Base-by-base conservation (phyloP, 2,113 vertebrate genomes). In the Cyprinodon brontotheroides region DNA sequence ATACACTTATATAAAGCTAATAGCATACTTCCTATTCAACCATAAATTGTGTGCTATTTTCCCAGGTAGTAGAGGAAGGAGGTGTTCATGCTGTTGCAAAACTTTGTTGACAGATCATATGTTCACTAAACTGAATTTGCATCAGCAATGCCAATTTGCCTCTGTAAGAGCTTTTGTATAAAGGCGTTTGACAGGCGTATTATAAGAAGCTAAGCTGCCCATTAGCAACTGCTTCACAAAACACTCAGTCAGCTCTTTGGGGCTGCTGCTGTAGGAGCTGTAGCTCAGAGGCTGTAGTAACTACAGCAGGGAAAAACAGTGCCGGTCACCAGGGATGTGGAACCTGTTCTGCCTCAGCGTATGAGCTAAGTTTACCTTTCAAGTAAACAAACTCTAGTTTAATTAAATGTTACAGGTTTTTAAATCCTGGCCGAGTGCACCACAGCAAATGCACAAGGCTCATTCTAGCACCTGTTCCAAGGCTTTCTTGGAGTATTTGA, bases 191-290 rank as follows among this genome's bases (percentile, higher is more conserved):
- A 85, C 77, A 7, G 77, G 50, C 72, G 62, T 62, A 84, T 74
- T 81, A 74, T 75, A 70, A 80, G 72, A 78, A 73, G 4, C 4
- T 38, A 78, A 75, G 7, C 3, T 38, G 48, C 86, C 84, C 79
- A 88, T 87, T 84, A 85, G 80, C 66, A 57, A 0, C 64, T 72
- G 78, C 81, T 77, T 71, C 68, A 76, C 66, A 78, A 84, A 89
- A 86, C 88, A 86, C 80, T 50, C 47, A 77, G 72, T 76, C 80
- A 84, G 72, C 37, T 61, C 75, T 66, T 72, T 70, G 82, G 84
- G 88, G 73, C 81, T 81, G 81, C 61, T 78, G 62, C 87, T 79
- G 79, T 86, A 87, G 86, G 76, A 88, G 80, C 85, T 36, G 38
- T 11, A 66, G 82, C 80, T 77, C 66, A 74, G 80, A 75, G 85